Conservation (phyloP, 2,888 invertebrate species). For the Acanthoscelides obtectus region DNA sequence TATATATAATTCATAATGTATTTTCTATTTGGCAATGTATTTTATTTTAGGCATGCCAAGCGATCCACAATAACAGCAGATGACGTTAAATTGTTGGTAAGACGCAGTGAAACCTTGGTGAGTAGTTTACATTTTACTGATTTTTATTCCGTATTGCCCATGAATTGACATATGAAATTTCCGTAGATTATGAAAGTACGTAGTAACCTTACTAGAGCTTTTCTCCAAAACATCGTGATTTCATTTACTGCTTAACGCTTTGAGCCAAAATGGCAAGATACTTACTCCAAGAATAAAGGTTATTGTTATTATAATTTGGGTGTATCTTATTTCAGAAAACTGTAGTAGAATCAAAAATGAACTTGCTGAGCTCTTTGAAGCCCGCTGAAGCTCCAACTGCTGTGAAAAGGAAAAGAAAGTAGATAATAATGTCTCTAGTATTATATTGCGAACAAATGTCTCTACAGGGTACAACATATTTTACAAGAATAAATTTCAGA, state of each 20-base stretch:
- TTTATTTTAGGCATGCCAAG: conserved; percentile 56
- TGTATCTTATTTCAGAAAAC: conserved; percentile 26
- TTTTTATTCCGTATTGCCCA: not conserved
- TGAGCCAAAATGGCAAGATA: no score
- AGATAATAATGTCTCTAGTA: no score
- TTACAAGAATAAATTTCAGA: no score
- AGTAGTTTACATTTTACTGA: conserved; percentile 23
- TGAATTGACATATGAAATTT: no score
- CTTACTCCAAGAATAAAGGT: no score
- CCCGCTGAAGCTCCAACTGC: conserved; percentile 5
- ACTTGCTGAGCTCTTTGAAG: conserved; percentile 13
- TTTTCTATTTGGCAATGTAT: not conserved
- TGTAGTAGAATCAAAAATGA: conserved; percentile 24
- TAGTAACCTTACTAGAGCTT: no score
- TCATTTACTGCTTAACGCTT: no score
- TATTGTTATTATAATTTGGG: no score
- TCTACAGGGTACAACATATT: no score
- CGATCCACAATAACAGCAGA: conserved; percentile 57
- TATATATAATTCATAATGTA: not conserved
- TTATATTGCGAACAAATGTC: no score
- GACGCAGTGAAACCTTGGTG: conserved; percentile 60
- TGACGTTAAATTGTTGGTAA: conserved; percentile 59
- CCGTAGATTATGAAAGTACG: no score
- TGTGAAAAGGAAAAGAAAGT: conserved; percentile 15
- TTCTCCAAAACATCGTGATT: no score